A percentile compares a stretch with the other conserved stretches of the same genome.
Conservation (phyloP, 2,888 invertebrate species). For the Eulithis testata region DNA sequence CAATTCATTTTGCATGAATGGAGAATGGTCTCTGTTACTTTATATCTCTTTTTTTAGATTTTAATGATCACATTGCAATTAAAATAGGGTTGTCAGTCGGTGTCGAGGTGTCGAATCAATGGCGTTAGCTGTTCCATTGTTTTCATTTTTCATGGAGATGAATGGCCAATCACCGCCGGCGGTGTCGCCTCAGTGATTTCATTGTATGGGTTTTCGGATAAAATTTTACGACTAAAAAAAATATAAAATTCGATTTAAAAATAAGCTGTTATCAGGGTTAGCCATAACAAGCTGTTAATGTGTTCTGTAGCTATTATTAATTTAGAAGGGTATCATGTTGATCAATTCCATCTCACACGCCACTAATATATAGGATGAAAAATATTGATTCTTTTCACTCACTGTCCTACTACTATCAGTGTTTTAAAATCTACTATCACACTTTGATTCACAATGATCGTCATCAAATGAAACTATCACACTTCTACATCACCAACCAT, state of each 20-base stretch:
- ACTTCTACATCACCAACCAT: not conserved
- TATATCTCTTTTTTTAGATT: slow-evolving; percentile 33
- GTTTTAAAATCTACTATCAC: not conserved
- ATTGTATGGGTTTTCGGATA: slow-evolving; percentile 39
- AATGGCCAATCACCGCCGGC: slow-evolving; percentile 51
- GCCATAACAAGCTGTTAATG: slow-evolving; percentile 4
- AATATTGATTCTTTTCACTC: not conserved
- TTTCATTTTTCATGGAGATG: slow-evolving; percentile 51
- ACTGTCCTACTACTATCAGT: not conserved
- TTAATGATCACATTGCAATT: slow-evolving; percentile 43
- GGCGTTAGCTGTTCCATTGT: slow-evolving; percentile 52
- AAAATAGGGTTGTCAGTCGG: slow-evolving; percentile 28
- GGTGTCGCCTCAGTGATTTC: slow-evolving; percentile 55
- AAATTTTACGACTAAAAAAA: slow-evolving; percentile 24
- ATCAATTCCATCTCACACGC: not conserved
- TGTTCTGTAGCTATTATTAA: not conserved
- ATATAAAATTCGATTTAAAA: slow-evolving; percentile 28
- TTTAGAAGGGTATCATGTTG: not conserved
- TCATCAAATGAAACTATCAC: no score
- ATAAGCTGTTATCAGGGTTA: slow-evolving; percentile 6
- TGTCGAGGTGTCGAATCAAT: slow-evolving; percentile 28
- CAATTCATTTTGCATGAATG: slow-evolving; percentile 34
- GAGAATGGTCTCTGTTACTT: slow-evolving; percentile 31
- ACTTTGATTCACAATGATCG: no score
- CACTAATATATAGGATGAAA: not conserved